phyloP scores from a whole-genome alignment of 2,888 invertebrate species.

The Tipula confusa region DNA sequence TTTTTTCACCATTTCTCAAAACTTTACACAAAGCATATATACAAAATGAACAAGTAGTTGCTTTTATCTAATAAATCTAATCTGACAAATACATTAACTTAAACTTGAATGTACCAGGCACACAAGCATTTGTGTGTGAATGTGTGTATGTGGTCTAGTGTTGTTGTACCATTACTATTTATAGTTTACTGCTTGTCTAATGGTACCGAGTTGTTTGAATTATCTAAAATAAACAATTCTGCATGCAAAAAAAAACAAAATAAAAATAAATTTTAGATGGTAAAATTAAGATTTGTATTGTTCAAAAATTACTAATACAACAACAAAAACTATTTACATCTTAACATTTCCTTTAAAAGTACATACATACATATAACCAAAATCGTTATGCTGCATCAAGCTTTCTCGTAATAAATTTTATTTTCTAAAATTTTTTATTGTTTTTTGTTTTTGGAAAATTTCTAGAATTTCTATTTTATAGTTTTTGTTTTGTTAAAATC shows the following conservation, averaged over 20 bases:
- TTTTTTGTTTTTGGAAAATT: not conserved
- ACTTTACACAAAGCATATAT: not conserved
- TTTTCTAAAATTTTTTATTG: too few relatives aligned
- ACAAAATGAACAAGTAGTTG: slow-evolving; percentile 8
- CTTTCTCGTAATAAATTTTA: not conserved
- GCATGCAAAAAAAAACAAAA: not conserved
- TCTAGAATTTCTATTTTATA: not conserved
- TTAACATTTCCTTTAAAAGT: not conserved
- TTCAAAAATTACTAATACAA: not conserved
- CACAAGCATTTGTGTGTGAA: not conserved
- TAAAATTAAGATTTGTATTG: slow-evolving; percentile 15
- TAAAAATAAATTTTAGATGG: not conserved
- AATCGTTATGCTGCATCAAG: slow-evolving; percentile 12
- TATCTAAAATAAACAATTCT: not conserved
- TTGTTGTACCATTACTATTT: not conserved
- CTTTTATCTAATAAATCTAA: slow-evolving; percentile 20
- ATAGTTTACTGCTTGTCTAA: not conserved
- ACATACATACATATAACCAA: not conserved
- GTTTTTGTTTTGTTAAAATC: not conserved
- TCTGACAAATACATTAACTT: slow-evolving; percentile 25
- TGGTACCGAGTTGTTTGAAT: not conserved
- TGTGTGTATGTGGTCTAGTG: not conserved
- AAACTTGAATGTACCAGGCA: not conserved
- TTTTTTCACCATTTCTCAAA: not conserved
- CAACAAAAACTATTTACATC: not conserved